Conservation (phyloP, 2,113 vertebrate genomes). For the rat (Rattus norvegicus) region DNA sequence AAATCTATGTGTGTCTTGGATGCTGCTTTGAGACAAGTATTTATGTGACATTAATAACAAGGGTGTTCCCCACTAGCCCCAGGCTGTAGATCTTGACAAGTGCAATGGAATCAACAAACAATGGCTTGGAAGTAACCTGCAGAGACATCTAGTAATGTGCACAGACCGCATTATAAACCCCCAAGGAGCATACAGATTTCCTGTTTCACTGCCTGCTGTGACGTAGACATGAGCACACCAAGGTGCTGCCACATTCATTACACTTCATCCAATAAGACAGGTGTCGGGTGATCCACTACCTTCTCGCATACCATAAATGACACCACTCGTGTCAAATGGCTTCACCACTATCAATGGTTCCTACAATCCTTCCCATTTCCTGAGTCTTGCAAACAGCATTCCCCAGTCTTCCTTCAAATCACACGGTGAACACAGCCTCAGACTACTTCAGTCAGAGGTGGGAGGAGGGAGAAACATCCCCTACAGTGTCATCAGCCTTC, state of each 20-base stretch:
- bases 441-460: neutral
- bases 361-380: neutral
- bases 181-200: neutral
- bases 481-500: accelerated
- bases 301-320: neutral
- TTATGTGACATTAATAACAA: neutral
- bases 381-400: neutral
- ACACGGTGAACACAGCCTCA: neutral
- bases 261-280: neutral
- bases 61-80: no score
- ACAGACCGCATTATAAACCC: neutral
- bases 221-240: accelerated
- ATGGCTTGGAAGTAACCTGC: neutral
- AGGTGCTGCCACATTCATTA: no score
- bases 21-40: neutral
- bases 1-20: accelerated
- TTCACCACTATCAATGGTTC: neutral
- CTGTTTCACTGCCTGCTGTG: neutral
- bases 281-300: accelerated
- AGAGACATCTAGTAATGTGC: neutral
- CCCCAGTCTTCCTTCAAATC: no score
- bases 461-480: neutral
- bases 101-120: neutral
- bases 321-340: neutral
- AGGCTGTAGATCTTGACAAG: no score